Conservation (phyloP, 2,888 invertebrate species). For the Trypoxylon attenuatum region DNA sequence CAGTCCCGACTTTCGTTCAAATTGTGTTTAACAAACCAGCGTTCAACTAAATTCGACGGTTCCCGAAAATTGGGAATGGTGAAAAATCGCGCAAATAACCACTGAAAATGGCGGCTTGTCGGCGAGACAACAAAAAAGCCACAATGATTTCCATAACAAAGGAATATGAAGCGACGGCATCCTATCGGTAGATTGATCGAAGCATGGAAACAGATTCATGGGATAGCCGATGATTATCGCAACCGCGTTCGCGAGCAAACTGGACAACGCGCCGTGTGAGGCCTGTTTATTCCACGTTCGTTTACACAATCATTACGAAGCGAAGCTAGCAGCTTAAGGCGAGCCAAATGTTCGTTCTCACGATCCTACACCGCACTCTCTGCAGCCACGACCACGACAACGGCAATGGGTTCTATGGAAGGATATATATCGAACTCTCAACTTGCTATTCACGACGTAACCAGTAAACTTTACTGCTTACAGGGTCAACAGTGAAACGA, state of each 20-base stretch:
- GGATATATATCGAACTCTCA: not conserved
- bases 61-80: no score
- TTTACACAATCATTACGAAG: not conserved
- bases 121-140: not conserved
- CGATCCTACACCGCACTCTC: no score
- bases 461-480: conserved; percentile 5
- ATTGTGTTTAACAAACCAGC: no score
- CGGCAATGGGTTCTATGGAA: no score
- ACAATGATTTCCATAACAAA: not conserved
- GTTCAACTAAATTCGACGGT: no score
- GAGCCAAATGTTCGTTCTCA: conserved; percentile 18
- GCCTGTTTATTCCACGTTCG: no score
- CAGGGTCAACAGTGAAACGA: not conserved
- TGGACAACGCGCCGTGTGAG: no score
- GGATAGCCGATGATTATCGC: not conserved
- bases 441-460: no score
- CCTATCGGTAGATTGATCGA: not conserved
- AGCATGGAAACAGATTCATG: not conserved
- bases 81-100: no score
- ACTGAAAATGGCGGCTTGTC: not conserved
- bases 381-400: no score
- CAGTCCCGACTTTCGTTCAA: no score
- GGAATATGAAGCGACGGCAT: not conserved
- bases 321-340: conserved; percentile 9
- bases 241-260: no score